A percentile compares a stretch with the other conserved stretches of the same genome.
Conservation (phyloP, 2,113 vertebrate genomes). For the Erythrolamprus reginae region DNA sequence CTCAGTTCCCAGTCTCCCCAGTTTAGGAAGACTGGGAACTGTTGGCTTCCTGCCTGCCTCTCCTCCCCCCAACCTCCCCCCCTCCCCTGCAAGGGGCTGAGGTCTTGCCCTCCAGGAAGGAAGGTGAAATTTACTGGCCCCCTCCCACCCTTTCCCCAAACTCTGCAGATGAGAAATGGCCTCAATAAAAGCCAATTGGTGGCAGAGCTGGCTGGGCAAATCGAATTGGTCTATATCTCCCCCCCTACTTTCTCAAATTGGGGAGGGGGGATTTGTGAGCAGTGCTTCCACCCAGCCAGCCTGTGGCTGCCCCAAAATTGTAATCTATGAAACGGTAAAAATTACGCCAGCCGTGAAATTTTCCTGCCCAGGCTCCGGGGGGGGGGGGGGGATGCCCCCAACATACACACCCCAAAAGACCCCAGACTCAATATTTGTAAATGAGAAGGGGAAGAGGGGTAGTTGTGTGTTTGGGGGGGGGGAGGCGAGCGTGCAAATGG, state of each 20-base stretch:
- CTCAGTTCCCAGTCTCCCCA: neutral
- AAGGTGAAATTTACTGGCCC: neutral
- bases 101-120: neutral
- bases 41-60: neutral
- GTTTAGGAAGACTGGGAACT: no score
- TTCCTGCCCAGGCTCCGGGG: slow-evolving; percentile 2
- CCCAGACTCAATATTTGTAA: neutral
- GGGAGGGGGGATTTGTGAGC: slow-evolving; percentile 34
- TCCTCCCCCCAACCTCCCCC: no score
- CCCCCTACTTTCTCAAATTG: slow-evolving; percentile 51
- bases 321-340: slow-evolving; percentile 57
- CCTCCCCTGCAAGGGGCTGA: neutral
- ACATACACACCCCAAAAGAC: neutral
- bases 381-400: neutral
- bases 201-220: slow-evolving; percentile 59
- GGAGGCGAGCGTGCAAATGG: neutral
- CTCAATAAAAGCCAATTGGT: slow-evolving; percentile 66
- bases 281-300: slow-evolving; percentile 53
- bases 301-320: slow-evolving; percentile 46
- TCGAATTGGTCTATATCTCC: slow-evolving; percentile 47
- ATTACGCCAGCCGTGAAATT: slow-evolving; percentile 48
- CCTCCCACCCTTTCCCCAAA: neutral
- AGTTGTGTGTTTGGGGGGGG: no score
- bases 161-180: slow-evolving; percentile 55
- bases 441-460: neutral